A percentile compares a stretch with the other conserved stretches of the same genome.
These are phyloP conservation scores for Brachypteracias leptosomus DNA, from an alignment of 2,113 vertebrate species.

Conservation along the genomic window DNA sequence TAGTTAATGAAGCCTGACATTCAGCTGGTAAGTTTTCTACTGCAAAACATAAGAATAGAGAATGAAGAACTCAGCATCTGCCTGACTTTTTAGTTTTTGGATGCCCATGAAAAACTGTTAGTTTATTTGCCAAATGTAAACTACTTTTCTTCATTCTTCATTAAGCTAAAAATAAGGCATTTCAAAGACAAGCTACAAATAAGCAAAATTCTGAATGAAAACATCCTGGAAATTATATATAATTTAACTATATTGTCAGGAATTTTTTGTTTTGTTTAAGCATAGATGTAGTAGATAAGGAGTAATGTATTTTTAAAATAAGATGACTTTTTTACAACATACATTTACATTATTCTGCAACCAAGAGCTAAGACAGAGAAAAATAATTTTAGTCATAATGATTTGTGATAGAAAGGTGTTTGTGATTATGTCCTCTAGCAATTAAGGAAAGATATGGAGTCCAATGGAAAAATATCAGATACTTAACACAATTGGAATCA, in stretches of 20 bases:
- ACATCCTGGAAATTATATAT: not conserved
- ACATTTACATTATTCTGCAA: not conserved
- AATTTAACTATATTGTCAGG: not conserved
- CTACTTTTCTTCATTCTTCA: not conserved
- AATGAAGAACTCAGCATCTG: not conserved
- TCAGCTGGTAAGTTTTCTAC: not conserved
- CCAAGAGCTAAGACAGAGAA: not conserved
- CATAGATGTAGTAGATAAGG: not conserved
- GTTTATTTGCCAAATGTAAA: not conserved
- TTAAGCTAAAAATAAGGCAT: not conserved
- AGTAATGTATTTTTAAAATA: not conserved
- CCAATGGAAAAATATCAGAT: not conserved
- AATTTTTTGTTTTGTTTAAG: too few relatives aligned
- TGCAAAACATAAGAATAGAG: not conserved
- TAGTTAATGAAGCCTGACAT: not conserved
- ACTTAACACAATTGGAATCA: not conserved
- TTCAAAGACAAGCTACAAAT: not conserved
- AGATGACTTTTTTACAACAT: not conserved
- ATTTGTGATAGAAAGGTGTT: not conserved
- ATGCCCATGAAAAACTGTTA: not conserved
- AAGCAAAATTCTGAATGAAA: not conserved
- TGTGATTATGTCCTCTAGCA: not conserved
- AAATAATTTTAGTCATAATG: not conserved
- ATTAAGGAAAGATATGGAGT: not conserved
- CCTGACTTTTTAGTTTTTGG: not conserved